Conservation (phyloP, 2,113 vertebrate species). For the Channa argus region DNA sequence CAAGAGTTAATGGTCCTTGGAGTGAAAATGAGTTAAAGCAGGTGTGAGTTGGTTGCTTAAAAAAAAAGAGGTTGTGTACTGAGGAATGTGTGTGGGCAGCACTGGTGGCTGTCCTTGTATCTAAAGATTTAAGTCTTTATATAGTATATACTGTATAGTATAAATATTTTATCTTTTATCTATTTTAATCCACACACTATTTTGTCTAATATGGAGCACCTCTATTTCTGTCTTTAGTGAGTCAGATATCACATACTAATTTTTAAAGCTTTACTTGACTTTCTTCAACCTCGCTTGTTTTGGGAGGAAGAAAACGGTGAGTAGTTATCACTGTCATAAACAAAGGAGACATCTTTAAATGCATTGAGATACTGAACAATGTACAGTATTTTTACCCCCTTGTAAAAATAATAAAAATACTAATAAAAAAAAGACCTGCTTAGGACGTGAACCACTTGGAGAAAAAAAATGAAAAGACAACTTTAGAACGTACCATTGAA, state of each 20-base stretch:
- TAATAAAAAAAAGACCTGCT: constrained; percentile 18
- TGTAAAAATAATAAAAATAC: constrained; percentile 35
- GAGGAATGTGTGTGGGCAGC: constrained; percentile 74
- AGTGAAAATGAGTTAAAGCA: constrained; percentile 45
- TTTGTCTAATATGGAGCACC: constrained; percentile 70
- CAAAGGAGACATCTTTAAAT: constrained; percentile 25
- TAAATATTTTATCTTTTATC: constrained; percentile 64
- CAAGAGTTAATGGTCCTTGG: constrained; percentile 36
- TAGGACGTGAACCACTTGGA: constrained; percentile 73
- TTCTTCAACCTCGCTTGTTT: constrained; percentile 40
- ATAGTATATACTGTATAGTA: constrained; percentile 60
- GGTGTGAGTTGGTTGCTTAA: constrained; percentile 61
- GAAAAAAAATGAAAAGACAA: constrained; percentile 37
- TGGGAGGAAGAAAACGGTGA: constrained; percentile 36
- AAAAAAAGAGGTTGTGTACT: constrained; percentile 56
- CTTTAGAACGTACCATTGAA: constrained; percentile 27
- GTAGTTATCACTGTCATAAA: constrained; percentile 50
- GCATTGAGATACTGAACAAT: constrained; percentile 36
- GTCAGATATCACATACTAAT: constrained; percentile 49
- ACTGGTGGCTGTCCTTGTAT: constrained; percentile 78
- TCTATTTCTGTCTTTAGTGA: constrained; percentile 55
- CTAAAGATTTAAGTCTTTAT: constrained; percentile 73
- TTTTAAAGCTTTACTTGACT: constrained; percentile 63
- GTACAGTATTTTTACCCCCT: constrained; percentile 71
- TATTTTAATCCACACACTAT: constrained; percentile 76